Evolutionary conservation across 1,140 invertebrate species (phyloP).

Genomic region (Sarcophaga peregrina): DNA sequence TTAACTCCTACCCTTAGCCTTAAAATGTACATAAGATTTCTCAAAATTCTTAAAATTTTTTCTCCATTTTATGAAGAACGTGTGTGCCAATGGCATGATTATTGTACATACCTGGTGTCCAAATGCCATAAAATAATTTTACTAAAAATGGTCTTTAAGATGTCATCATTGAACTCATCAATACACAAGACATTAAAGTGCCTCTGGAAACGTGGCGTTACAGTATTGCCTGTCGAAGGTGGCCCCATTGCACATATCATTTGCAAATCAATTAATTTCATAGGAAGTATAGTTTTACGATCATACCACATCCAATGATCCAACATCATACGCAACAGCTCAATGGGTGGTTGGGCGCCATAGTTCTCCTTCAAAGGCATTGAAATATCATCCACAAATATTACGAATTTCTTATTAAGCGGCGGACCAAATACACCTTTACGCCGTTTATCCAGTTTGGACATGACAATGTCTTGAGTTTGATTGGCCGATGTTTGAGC

Average conservation of each 20-base stretch:
- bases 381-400: constrained; percentile 95
- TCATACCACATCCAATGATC: constrained; percentile 95
- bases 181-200: constrained; percentile 92
- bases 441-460: constrained; percentile 90
- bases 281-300: constrained; percentile 83
- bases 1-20: too few relatives aligned
- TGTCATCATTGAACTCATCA: constrained; percentile 89
- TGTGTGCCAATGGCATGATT: too few relatives aligned
- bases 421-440: constrained; percentile 96
- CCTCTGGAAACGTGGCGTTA: constrained; percentile 88
- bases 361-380: constrained; percentile 90
- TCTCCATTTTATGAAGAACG: too few relatives aligned
- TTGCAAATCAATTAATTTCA: constrained; percentile 90
- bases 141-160: constrained; percentile 88
- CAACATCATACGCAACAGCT: constrained; percentile 88
- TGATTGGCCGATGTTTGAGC: constrained; percentile 93
- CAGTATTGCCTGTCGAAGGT: constrained; percentile 80
- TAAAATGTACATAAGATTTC: too few relatives aligned
- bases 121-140: constrained; percentile 95
- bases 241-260: constrained; percentile 92
- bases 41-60: too few relatives aligned
- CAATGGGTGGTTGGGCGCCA: constrained; percentile 92
- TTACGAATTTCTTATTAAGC: constrained; percentile 86
- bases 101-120: constrained; percentile 76
- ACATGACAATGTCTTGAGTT: constrained; percentile 96